Conservation (phyloP, 2,797 vertebrate genomes). For the Cetoscarus ocellatus region DNA sequence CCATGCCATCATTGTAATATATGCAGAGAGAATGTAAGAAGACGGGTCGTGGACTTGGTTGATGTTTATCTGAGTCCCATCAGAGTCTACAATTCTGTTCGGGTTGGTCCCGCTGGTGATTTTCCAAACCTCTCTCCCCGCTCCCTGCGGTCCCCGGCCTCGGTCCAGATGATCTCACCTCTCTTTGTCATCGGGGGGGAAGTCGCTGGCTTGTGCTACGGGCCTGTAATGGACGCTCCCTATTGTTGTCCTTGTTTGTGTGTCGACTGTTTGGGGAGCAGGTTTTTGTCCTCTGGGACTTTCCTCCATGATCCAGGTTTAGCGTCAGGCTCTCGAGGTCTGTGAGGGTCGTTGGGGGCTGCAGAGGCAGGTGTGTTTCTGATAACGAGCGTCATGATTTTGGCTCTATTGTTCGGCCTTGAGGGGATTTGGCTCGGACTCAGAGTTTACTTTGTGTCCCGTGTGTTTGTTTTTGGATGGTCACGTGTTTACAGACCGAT, state of each 20-base stretch:
- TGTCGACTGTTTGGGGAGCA: slow-evolving; percentile 41
- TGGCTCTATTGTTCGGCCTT: slow-evolving; percentile 13
- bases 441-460: slow-evolving; percentile 18
- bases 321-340: slow-evolving; percentile 37
- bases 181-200: slow-evolving; percentile 45
- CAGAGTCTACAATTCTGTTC: too few species aligned
- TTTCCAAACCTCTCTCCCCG: not conserved
- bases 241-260: slow-evolving; percentile 60
- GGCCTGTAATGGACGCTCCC: slow-evolving; percentile 33
- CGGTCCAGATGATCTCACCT: slow-evolving; percentile 36
- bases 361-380: slow-evolving; percentile 48
- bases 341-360: slow-evolving; percentile 10
- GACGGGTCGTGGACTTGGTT: too few species aligned
- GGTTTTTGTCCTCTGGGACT: slow-evolving; percentile 49
- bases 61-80: too few species aligned
- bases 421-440: slow-evolving; percentile 6
- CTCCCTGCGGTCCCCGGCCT: slow-evolving; percentile 3
- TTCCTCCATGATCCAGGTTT: slow-evolving; percentile 53
- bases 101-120: too few species aligned
- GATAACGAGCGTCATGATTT: not conserved
- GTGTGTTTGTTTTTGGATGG: slow-evolving; percentile 23
- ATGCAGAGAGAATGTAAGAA: too few species aligned
- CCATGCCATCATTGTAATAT: too few species aligned
- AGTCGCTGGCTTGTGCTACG: slow-evolving; percentile 60
- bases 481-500: slow-evolving; percentile 12